phyloP scores from a whole-genome alignment of 2,888 invertebrate species.

The Digitonthophagus gazella region DNA sequence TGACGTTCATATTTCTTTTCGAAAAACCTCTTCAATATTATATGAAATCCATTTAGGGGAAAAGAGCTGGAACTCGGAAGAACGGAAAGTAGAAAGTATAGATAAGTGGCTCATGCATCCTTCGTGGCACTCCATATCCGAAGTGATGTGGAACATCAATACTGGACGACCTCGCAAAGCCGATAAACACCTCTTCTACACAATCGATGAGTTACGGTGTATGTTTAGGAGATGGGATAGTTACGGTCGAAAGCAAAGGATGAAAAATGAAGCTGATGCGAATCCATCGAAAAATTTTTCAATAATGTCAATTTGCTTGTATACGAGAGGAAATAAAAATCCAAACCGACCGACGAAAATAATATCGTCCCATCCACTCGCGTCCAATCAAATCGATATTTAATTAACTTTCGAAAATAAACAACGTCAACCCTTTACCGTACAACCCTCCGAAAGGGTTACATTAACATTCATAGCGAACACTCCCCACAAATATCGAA shows the following conservation, averaged over 20 bases:
- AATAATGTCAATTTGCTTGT: not conserved
- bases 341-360: not conserved
- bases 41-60: not conserved
- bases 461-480: slow-evolving; percentile 49
- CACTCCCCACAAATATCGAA: slow-evolving; percentile 29
- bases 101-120: not conserved
- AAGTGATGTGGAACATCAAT: not conserved
- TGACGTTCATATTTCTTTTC: too few species aligned
- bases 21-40: too few species aligned
- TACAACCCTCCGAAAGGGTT: slow-evolving; percentile 17
- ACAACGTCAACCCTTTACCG: not conserved
- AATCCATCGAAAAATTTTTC: slow-evolving; percentile 28
- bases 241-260: not conserved
- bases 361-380: not conserved
- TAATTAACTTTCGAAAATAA: not conserved
- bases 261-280: slow-evolving; percentile 29
- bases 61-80: not conserved
- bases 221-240: slow-evolving; percentile 31
- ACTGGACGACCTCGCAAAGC: not conserved
- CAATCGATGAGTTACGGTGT: slow-evolving; percentile 38
- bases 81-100: not conserved
- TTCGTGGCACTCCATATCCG: not conserved
- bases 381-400: not conserved
- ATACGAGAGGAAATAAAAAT: slow-evolving; percentile 8
- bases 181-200: slow-evolving; percentile 34